These are phyloP conservation scores for human DNA, from an alignment of 2,113 vertebrate genomes.

Conservation along the genomic window DNA sequence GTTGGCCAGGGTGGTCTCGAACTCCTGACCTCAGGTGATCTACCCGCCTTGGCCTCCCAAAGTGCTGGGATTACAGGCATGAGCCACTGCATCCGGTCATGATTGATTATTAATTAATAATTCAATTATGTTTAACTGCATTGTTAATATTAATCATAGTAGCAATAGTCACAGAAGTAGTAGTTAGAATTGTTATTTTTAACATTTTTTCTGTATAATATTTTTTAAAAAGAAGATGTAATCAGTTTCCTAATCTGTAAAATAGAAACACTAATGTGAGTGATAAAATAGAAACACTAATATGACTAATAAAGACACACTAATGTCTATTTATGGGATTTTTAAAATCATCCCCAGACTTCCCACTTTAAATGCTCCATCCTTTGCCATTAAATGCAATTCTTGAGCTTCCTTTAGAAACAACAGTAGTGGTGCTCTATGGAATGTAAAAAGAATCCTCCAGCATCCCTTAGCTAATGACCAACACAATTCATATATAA, in stretches of 20 bases:
- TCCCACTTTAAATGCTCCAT: slow-evolving; percentile 82
- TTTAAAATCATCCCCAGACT: slow-evolving; percentile 68
- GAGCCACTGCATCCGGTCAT: no score
- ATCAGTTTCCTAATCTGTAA: neutral
- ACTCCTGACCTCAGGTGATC: no score
- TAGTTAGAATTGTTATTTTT: neutral
- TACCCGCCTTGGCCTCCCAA: no score
- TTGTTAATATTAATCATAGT: neutral
- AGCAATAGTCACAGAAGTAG: neutral
- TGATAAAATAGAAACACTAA: no score
- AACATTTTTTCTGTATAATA: neutral
- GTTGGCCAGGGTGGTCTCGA: no score
- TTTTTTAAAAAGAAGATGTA: neutral
- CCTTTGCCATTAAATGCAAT: slow-evolving; percentile 84
- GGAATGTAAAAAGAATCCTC: slow-evolving; percentile 76
- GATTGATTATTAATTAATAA: no score
- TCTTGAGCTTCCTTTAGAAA: slow-evolving; percentile 79
- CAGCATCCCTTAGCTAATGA: no score
- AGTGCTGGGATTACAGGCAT: no score
- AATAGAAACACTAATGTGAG: neutral
- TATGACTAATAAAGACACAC: no score
- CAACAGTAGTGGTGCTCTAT: slow-evolving; percentile 76
- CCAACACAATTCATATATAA: neutral
- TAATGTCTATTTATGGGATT: no score
- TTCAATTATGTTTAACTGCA: neutral